Conservation (phyloP, 2,797 vertebrate species). For the Tapera naevia region DNA sequence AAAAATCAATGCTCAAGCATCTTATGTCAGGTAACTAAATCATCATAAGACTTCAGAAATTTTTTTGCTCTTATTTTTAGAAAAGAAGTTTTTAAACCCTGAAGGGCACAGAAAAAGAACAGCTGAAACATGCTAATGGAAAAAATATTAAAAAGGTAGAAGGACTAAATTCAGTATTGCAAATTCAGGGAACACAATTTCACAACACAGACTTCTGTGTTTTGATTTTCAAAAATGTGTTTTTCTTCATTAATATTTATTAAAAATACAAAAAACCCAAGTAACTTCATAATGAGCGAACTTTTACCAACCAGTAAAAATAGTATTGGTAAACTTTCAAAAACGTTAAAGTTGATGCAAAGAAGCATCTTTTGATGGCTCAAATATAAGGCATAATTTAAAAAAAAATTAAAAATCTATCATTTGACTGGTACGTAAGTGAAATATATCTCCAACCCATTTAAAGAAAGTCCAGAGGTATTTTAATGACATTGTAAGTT, state of each 20-base stretch:
- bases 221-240: neutral
- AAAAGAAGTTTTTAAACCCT: neutral
- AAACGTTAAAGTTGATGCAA: neutral
- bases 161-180: neutral
- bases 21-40: neutral
- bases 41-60: neutral
- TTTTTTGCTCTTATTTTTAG: neutral
- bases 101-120: neutral
- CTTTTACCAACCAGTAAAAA: neutral
- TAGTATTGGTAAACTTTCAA: neutral
- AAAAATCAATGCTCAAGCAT: neutral
- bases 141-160: neutral
- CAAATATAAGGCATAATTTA: neutral
- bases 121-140: neutral
- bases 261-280: rapidly evolving
- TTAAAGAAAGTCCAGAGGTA: neutral
- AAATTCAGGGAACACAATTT: neutral
- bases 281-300: neutral
- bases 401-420: neutral
- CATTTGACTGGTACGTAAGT: neutral
- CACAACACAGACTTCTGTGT: neutral
- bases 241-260: neutral
- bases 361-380: neutral
- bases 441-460: neutral
- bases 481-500: neutral